phyloP scores from a whole-genome alignment of 2,888 invertebrate genomes.

The Melitaea athalia region DNA sequence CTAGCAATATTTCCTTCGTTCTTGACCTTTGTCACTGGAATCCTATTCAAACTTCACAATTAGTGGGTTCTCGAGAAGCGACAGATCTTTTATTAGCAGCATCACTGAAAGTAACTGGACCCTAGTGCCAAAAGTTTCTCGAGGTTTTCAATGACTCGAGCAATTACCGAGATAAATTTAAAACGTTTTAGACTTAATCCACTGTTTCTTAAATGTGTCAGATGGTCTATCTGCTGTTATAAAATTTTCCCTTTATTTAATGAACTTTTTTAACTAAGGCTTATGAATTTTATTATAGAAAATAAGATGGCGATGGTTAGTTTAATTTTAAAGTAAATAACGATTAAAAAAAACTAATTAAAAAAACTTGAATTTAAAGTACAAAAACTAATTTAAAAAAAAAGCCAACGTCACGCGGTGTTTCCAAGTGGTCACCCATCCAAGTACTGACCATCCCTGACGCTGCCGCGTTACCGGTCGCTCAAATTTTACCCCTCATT shows the following conservation, averaged over 20 bases:
- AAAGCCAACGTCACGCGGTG: too few relatives aligned
- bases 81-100: slow-evolving; percentile 34
- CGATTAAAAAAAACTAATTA: too few relatives aligned
- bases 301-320: too few relatives aligned
- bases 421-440: too few relatives aligned
- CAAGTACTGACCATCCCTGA: too few relatives aligned
- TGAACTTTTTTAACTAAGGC: too few relatives aligned
- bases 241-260: neutral
- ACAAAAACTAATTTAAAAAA: too few relatives aligned
- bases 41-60: slow-evolving; percentile 35
- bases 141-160: slow-evolving; percentile 15
- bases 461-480: too few relatives aligned
- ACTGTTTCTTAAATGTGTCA: neutral
- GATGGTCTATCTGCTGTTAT: neutral
- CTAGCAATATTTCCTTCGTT: slow-evolving; percentile 2
- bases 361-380: too few relatives aligned
- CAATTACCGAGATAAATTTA: slow-evolving; percentile 7
- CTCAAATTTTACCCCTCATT: too few relatives aligned
- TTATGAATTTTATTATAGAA: too few relatives aligned
- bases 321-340: too few relatives aligned
- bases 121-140: slow-evolving; percentile 17
- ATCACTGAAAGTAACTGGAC: slow-evolving; percentile 23
- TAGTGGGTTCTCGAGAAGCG: slow-evolving; percentile 27
- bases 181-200: neutral
- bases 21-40: slow-evolving; percentile 28